Evolutionary conservation across 2,888 invertebrate species (phyloP), one percentile per base, ranked within the genome.

Genomic region (Antheraea assamensis): DNA sequence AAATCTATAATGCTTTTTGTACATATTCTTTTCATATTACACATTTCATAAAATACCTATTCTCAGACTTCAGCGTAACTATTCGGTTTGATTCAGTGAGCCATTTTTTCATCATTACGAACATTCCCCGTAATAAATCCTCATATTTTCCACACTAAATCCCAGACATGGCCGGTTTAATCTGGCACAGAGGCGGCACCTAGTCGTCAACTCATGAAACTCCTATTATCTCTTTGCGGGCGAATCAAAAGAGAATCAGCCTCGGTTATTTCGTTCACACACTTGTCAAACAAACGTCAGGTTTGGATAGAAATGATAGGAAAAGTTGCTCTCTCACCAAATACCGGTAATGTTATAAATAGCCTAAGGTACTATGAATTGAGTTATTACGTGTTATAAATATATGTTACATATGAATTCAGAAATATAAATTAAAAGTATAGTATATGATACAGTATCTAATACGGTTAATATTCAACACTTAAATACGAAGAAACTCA

Each of bases 191-290:
- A 81, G 80, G 79, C 84, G 84, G 79, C 83, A 89, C 86, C 85
- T 86, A 87, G 85, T 81, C 82, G 83, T 84, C 83, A 83, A 87
- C 86, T 92, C 88, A 92, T 92, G 86, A 92, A 92, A 92, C 87
- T 87, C 85, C 86, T 88, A 91, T 93, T 92, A 93, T 92, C 89
- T 87, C 83, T 78, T 84, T 82, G 88, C 82, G 89, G 88, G 89
- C 87, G 86, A 91, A 93, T 94, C 92, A 92, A 94, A 94, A 90
- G 82, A 86, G 90, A 92, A 93, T 94, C 92, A 93, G 88, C 92
- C 91, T 92, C 87, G 88, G 89, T 91, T 92, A 92, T 90, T 90
- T 88, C 87, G 89, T 87, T 87, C 85, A 82, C 87, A 90, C 92
- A 91, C 92, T 92, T 92, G 91, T 92, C 92, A 92, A 88, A 84